phyloP scores from a whole-genome alignment of 1,140 invertebrate genomes.

The Hyles vespertilio region DNA sequence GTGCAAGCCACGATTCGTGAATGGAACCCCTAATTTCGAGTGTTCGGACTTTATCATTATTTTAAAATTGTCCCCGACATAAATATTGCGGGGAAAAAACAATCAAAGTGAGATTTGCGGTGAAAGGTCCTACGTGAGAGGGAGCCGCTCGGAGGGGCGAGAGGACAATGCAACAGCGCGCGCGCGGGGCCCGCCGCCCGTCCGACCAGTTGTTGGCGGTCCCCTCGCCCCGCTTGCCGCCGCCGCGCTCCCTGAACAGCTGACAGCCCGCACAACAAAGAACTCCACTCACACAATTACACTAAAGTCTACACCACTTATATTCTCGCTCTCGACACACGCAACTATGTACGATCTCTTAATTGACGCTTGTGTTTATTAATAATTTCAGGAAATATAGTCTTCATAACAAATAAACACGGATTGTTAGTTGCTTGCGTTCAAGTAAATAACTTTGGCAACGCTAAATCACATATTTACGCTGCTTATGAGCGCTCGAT shows the following conservation, averaged over 20 bases:
- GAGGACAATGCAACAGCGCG: conserved; percentile 20
- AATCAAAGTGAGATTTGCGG: conserved; percentile 13
- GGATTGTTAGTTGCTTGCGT: too few relatives aligned
- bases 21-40: too few relatives aligned
- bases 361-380: too few relatives aligned
- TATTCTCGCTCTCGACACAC: background rate
- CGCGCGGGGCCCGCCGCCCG: conserved; percentile 38
- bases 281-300: conserved; percentile 33
- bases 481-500: conserved; percentile 7
- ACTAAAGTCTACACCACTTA: conserved; percentile 20
- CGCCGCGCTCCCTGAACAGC: conserved; percentile 41
- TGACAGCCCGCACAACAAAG: conserved; percentile 63
- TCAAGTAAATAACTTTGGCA: too few relatives aligned
- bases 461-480: background rate
- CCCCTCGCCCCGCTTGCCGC: conserved; percentile 13
- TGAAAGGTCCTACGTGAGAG: conserved; percentile 11
- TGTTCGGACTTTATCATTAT: too few relatives aligned
- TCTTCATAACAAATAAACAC: too few relatives aligned
- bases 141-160: too few relatives aligned
- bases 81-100: conserved; percentile 6
- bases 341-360: too few relatives aligned
- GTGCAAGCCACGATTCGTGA: background rate
- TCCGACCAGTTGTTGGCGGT: conserved; percentile 32
- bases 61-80: background rate
- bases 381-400: too few relatives aligned